Evolutionary conservation across 2,113 vertebrate species (phyloP).

Genomic region (Papio anubis): DNA sequence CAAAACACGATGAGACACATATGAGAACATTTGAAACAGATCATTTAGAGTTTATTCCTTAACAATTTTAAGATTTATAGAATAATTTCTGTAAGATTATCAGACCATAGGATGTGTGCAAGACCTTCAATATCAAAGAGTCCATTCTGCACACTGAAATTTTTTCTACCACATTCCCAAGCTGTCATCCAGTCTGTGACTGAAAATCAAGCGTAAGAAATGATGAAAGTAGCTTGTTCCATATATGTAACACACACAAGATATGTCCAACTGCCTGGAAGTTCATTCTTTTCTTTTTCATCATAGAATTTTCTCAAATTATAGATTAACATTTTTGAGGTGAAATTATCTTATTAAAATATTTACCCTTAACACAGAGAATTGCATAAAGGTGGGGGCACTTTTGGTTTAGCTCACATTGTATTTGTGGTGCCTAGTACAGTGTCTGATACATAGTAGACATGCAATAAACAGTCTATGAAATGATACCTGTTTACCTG

Average conservation of each 20-base stretch:
- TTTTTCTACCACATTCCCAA: background rate
- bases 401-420: background rate
- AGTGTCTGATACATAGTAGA: background rate
- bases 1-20: background rate
- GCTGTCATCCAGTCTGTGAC: background rate
- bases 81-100: background rate
- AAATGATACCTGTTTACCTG: background rate
- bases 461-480: background rate
- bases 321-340: background rate
- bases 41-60: background rate
- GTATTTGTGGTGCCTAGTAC: background rate
- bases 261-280: background rate
- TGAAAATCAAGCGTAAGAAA: background rate
- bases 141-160: background rate
- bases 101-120: background rate
- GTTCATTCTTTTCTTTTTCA: background rate
- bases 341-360: conserved; percentile 18
- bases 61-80: background rate
- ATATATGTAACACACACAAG: background rate
- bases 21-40: background rate
- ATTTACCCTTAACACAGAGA: background rate
- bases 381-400: background rate
- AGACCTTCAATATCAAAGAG: background rate
- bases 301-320: background rate
- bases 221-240: background rate